phyloP scores from a whole-genome alignment of 2,113 vertebrate species.

The Poeciliopsis turrubarensis region DNA sequence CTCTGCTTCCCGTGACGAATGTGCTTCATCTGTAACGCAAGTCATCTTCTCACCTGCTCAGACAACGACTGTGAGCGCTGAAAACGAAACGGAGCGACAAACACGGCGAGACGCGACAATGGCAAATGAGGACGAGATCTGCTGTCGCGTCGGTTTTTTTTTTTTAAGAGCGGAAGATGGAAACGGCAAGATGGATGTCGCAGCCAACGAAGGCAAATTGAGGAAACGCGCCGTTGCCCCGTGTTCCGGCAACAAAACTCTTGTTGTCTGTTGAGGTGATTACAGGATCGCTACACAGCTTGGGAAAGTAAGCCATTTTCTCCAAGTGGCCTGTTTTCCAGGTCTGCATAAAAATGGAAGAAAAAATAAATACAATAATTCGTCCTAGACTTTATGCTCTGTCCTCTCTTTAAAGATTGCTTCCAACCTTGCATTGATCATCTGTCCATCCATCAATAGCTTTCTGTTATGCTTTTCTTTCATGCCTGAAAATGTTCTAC shows the following conservation, averaged over 20 bases:
- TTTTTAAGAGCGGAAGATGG: slow-evolving; percentile 9
- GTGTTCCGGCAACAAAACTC: neutral
- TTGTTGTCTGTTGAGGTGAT: neutral
- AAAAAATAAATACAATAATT: neutral
- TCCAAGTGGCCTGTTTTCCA: neutral
- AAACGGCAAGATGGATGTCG: slow-evolving; percentile 1
- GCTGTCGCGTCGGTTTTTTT: slow-evolving; percentile 14
- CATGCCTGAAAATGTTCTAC: no score
- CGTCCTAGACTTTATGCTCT: neutral
- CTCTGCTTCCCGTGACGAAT: slow-evolving; percentile 47
- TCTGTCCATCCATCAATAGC: no score
- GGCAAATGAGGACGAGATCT: slow-evolving; percentile 53
- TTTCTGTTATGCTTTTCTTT: no score
- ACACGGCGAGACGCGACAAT: slow-evolving; percentile 51
- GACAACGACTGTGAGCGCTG: slow-evolving; percentile 35
- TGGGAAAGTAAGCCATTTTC: neutral
- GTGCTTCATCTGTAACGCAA: slow-evolving; percentile 42
- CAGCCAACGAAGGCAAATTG: slow-evolving; percentile 3
- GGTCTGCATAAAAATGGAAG: neutral
- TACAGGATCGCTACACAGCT: neutral
- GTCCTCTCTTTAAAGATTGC: neutral
- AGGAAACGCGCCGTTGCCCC: neutral
- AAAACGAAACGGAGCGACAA: slow-evolving; percentile 61
- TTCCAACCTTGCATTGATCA: neutral
- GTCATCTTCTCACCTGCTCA: slow-evolving; percentile 44